These are phyloP conservation scores for Coenonympha arcania DNA, from an alignment of 2,888 invertebrate genomes.

Conservation along the genomic window DNA sequence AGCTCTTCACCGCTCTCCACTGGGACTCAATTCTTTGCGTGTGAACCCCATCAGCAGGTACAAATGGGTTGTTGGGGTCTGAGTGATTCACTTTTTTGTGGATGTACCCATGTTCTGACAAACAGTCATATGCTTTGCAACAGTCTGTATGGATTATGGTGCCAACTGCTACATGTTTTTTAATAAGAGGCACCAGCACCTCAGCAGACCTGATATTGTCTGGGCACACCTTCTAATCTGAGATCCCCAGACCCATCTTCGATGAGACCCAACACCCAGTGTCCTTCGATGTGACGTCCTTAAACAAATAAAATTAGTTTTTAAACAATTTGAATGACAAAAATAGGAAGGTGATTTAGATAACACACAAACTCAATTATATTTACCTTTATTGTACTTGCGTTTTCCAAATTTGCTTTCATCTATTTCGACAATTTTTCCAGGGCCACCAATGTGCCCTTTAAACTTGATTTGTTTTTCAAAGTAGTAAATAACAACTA, in stretches of 20 bases:
- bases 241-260: neutral
- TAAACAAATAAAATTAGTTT: neutral
- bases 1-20: neutral
- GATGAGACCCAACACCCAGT: conserved; percentile 24
- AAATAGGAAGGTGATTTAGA: neutral
- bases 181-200: neutral
- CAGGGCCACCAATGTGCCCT: conserved; percentile 25
- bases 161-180: neutral
- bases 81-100: too few species aligned
- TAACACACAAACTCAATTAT: neutral
- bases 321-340: neutral
- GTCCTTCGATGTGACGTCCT: conserved; percentile 17
- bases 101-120: too few species aligned
- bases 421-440: conserved; percentile 28
- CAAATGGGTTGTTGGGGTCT: too few species aligned
- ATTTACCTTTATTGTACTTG: conserved; percentile 23
- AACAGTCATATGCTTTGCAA: too few species aligned
- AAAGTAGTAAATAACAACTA: neutral
- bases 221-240: neutral
- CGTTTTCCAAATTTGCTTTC: conserved; percentile 29
- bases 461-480: neutral
- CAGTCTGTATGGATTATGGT: neutral
- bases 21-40: too few species aligned
- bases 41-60: too few species aligned
- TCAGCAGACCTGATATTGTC: neutral